These are phyloP conservation scores for Falcunculus frontatus DNA, from an alignment of 2,113 vertebrate genomes.

Conservation along the genomic window DNA sequence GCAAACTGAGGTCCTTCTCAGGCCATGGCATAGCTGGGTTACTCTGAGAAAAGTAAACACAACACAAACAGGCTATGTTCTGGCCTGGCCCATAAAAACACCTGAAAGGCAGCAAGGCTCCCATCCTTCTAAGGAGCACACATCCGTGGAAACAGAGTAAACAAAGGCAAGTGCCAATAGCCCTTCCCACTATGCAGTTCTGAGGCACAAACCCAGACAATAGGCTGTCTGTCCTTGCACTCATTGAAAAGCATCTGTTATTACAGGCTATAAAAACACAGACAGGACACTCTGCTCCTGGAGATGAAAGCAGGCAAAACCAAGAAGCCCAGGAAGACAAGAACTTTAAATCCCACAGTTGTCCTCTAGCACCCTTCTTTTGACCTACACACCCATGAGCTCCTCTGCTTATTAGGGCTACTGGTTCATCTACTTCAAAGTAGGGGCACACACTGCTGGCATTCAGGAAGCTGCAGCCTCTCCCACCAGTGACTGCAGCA, in stretches of 20 bases:
- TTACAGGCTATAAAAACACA: slow-evolving; percentile 31
- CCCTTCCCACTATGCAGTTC: not conserved
- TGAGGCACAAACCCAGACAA: slow-evolving; percentile 37
- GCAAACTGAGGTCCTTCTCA: not conserved
- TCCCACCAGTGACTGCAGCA: not conserved
- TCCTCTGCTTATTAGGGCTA: not conserved
- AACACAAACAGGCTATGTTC: not conserved
- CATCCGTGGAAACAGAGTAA: not conserved
- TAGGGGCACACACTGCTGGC: not conserved
- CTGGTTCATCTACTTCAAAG: not conserved
- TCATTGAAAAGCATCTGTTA: slow-evolving; percentile 28
- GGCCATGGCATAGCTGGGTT: not conserved
- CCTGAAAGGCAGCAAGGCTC: not conserved
- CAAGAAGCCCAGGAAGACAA: not conserved
- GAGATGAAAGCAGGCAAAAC: not conserved
- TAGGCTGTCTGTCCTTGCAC: not conserved
- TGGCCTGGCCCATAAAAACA: not conserved
- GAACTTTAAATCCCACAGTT: not conserved
- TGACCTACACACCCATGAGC: not conserved
- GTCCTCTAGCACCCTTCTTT: not conserved
- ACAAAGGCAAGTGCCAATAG: slow-evolving; percentile 34
- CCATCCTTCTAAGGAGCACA: not conserved
- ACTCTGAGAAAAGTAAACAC: not conserved
- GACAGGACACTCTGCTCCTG: not conserved
- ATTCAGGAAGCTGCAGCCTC: not conserved